Evolutionary conservation across 2,113 vertebrate species (phyloP).

Genomic region (Spilogale gracilis): DNA sequence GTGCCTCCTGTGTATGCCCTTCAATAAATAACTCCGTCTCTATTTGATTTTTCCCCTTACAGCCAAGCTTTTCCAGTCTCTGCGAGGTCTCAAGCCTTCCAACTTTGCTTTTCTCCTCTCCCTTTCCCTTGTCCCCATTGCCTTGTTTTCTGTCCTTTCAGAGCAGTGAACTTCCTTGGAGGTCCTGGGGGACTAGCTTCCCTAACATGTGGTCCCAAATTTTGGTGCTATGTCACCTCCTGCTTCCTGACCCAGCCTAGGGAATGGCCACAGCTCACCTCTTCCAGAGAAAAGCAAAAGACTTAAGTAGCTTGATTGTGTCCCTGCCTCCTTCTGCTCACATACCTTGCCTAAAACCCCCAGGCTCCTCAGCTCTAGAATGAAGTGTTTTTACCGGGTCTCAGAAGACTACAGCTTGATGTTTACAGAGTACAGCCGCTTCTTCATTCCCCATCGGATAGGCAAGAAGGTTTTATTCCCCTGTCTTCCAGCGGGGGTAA

Average conservation of each 20-base stretch:
- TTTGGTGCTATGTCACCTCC: not conserved
- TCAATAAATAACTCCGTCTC: not conserved
- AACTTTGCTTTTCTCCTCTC: not conserved
- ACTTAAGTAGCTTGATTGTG: accelerated
- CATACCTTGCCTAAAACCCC: not conserved
- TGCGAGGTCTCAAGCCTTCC: not conserved
- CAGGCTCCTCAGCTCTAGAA: not conserved
- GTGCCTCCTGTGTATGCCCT: not conserved
- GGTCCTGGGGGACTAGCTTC: not conserved
- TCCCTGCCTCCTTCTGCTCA: not conserved
- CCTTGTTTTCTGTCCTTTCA: not conserved
- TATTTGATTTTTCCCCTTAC: not conserved
- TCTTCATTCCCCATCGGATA: not conserved
- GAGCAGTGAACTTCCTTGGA: not conserved
- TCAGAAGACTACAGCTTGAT: not conserved
- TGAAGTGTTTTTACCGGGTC: not conserved
- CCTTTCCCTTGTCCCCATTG: not conserved
- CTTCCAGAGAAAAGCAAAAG: not conserved
- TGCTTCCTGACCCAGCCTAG: not conserved
- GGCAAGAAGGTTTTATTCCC: not conserved
- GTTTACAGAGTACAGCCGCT: not conserved
- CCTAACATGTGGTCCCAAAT: accelerated
- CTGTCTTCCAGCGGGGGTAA: not conserved
- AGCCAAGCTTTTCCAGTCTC: not conserved
- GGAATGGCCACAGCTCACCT: not conserved